Evolutionary conservation across 2,797 vertebrate species (phyloP).

Genomic region (Acanthurus tractus): DNA sequence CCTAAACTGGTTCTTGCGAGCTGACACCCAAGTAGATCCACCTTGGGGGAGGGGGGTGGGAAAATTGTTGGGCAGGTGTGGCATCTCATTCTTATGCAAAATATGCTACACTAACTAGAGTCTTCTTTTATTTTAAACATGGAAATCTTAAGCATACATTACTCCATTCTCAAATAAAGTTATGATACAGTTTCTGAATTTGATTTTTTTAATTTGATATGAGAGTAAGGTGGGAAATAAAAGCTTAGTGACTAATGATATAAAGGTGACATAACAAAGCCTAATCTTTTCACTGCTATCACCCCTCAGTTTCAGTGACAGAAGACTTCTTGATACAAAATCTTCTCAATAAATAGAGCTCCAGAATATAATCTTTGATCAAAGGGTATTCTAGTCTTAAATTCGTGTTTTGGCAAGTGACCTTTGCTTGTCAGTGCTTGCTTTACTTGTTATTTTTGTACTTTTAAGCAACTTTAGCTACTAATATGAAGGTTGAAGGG

Average conservation of each 20-base stretch:
- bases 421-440: background rate
- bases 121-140: background rate
- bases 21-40: constrained; percentile 13
- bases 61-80: constrained; percentile 45
- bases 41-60: background rate
- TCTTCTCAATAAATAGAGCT: too few relatives aligned
- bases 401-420: background rate
- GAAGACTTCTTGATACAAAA: too few relatives aligned
- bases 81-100: background rate
- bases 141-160: background rate
- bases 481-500: too few relatives aligned
- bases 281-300: too few relatives aligned
- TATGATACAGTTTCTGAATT: too few relatives aligned
- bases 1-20: constrained; percentile 22
- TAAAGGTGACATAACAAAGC: too few relatives aligned
- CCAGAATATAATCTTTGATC: background rate
- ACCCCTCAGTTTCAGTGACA: too few relatives aligned
- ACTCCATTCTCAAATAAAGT: background rate
- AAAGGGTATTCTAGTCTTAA: background rate
- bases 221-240: too few relatives aligned
- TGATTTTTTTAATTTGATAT: too few relatives aligned
- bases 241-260: too few relatives aligned
- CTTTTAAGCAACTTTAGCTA: too few relatives aligned
- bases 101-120: too few relatives aligned
- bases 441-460: background rate